Conservation (phyloP, 2,797 vertebrate genomes). For the Rhabdophis nuchalis region DNA sequence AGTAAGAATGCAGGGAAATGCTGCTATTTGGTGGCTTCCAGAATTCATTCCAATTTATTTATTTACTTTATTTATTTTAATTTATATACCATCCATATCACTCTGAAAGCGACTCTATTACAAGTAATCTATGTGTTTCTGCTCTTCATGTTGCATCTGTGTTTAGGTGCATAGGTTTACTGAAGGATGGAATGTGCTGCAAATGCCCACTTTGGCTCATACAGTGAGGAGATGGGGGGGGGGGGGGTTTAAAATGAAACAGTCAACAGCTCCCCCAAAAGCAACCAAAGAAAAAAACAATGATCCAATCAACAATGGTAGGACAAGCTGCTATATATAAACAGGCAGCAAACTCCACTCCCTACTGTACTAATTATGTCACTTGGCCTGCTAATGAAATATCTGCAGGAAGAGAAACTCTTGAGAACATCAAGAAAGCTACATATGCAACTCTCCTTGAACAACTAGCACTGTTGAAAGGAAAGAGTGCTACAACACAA, state of each 20-base stretch:
- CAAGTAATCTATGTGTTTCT: background rate
- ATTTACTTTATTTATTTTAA: background rate
- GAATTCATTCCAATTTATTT: background rate
- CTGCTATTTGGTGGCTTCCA: background rate
- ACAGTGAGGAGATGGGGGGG: background rate
- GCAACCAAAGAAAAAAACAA: background rate
- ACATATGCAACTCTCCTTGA: background rate
- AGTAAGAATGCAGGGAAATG: background rate
- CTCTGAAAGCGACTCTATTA: background rate
- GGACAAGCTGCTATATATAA: background rate
- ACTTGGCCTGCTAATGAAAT: background rate
- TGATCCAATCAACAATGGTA: background rate
- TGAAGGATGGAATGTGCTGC: background rate
- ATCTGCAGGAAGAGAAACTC: background rate
- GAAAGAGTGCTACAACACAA: background rate
- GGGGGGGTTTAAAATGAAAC: background rate
- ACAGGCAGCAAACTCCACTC: background rate
- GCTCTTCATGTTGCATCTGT: background rate
- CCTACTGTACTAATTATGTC: background rate
- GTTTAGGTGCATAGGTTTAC: background rate
- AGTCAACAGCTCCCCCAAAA: background rate
- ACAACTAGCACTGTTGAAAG: background rate
- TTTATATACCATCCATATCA: background rate
- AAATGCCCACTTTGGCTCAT: background rate
- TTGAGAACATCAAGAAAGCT: background rate